Evolutionary conservation across 2,797 vertebrate genomes (phyloP), one percentile per base, ranked within the genome.

Genomic region (Tenualosa ilisha): DNA sequence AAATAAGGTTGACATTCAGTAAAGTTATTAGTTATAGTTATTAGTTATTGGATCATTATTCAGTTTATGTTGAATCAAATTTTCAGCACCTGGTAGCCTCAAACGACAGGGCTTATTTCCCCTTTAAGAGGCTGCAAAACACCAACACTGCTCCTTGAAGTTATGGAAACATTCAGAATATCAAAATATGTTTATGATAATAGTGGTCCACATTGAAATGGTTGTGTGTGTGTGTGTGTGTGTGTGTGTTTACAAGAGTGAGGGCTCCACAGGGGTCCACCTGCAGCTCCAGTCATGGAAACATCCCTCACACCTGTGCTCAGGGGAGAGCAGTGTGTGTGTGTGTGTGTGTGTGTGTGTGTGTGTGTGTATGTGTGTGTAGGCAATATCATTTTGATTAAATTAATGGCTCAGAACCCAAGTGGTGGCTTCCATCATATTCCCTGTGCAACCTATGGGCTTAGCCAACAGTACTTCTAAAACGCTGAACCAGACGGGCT

Each of bases 381-480:
- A 89, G 82, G 86, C 86, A 89, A 91, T 86, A 91, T 91, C 87
- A 84, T 88, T 81, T 83, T 85, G 89, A 86, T 90, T 87, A 91
- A 65, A 65, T 65, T 11, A 65, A 65, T 31, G 11, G 24, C 63
- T 26, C 63, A 11, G 26, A 65, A 8, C 63, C 22, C 59, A 63
- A 63, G 59, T 22, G 24, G 59, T 61, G 59, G 7, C 6, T 7
- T 24, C 59, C 59, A 22, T n/a, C 59, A 22, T n/a, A 61, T n/a
- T 61, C 61, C 6, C n/a, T 63, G 6, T 9, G 61, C 61, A 65
- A 8, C 3, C n/a, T 24, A 65, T n/a, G 11, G 63, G 63, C 63
- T 65, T 31, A 65, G 0, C 63, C 24, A 31, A 24, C 11, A n/a
- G 2, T 24, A 63, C 61, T 9, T 24, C 61, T 24, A 63, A 24